These are phyloP conservation scores for Stomorhina lunata DNA, from an alignment of 2,888 invertebrate species.

Conservation along the genomic window DNA sequence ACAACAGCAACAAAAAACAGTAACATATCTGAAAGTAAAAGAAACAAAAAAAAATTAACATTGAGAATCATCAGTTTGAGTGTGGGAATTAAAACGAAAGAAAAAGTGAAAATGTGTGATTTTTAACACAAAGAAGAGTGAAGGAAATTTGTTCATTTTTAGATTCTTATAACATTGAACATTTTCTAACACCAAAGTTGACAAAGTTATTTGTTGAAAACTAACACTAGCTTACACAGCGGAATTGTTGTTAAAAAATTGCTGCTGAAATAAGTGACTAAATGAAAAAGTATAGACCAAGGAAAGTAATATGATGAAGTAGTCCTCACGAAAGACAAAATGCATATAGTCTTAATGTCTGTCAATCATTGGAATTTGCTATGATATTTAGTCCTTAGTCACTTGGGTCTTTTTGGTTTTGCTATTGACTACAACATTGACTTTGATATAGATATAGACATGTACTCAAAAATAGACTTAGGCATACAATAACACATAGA, in stretches of 20 bases:
- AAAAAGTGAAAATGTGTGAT: constrained; percentile 62
- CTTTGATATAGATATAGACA: no score
- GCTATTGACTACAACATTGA: no score
- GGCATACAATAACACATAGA: no score
- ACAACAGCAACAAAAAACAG: constrained; percentile 38
- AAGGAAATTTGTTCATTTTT: constrained; percentile 22
- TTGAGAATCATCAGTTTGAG: constrained; percentile 26
- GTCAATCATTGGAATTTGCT: constrained; percentile 52
- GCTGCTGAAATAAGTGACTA: neutral
- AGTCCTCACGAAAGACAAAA: constrained; percentile 28
- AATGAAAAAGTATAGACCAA: constrained; percentile 3
- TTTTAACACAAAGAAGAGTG: constrained; percentile 51
- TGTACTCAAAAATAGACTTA: no score
- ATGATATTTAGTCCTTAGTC: constrained; percentile 13
- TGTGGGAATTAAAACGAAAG: neutral
- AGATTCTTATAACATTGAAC: neutral
- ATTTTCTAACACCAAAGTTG: constrained; percentile 40
- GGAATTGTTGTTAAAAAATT: constrained; percentile 46
- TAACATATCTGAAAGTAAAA: constrained; percentile 13
- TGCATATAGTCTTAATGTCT: constrained; percentile 47
- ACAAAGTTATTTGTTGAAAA: constrained; percentile 57
- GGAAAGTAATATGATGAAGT: neutral
- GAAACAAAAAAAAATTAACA: constrained; percentile 19
- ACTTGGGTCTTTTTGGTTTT: neutral
- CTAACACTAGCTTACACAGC: constrained; percentile 50